Conservation (phyloP, 2,113 vertebrate species). For the Setophaga petechia region DNA sequence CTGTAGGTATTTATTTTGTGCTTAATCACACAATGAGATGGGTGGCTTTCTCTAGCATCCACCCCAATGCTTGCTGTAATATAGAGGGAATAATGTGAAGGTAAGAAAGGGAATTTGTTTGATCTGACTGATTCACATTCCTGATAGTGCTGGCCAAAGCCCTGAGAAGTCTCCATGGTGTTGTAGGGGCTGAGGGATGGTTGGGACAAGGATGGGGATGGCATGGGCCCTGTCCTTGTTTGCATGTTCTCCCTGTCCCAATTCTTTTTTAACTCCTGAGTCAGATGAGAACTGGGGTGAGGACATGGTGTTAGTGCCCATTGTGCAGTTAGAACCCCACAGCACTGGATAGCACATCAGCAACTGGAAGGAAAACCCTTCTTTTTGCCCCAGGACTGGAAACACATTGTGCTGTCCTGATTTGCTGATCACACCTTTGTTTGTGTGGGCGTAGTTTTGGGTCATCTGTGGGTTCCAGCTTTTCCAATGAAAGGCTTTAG, state of each 20-base stretch:
- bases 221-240: neutral
- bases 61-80: fast-evolving
- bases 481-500: neutral
- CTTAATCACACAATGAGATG: neutral
- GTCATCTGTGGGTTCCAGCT: neutral
- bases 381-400: neutral
- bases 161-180: neutral
- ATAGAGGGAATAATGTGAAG: neutral
- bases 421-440: neutral
- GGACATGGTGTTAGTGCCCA: neutral
- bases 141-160: neutral
- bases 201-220: neutral
- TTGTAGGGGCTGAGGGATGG: neutral
- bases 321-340: neutral
- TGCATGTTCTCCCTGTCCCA: neutral
- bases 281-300: neutral
- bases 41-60: neutral
- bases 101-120: neutral
- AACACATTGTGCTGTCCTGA: neutral
- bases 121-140: neutral
- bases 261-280: neutral
- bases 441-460: neutral
- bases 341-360: neutral
- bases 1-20: neutral
- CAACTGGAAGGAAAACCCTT: neutral